A percentile compares a stretch with the other conserved stretches of the same genome.
Evolutionary conservation across 2,113 vertebrate species (phyloP).

Genomic region (Gobiocypris rarus): DNA sequence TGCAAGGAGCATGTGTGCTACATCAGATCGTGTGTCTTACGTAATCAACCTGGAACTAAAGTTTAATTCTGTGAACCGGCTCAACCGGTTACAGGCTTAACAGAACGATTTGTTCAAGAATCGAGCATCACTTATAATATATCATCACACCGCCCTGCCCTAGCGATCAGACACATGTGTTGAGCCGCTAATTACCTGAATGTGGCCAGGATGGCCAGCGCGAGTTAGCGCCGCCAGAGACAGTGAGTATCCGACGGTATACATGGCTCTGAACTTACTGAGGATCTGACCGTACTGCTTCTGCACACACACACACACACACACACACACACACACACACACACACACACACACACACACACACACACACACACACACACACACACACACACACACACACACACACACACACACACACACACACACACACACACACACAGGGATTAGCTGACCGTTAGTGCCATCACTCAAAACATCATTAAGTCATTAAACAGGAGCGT

Average conservation of each 20-base stretch:
- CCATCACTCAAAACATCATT: background rate
- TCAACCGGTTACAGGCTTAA: too few relatives aligned
- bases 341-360: constrained; percentile 4
- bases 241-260: constrained; percentile 90
- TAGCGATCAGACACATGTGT: background rate
- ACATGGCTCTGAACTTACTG: constrained; percentile 84
- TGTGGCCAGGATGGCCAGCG: constrained; percentile 84
- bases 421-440: background rate
- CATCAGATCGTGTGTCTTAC: too few relatives aligned
- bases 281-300: constrained; percentile 81
- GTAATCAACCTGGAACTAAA: too few relatives aligned
- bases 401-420: background rate
- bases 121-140: too few relatives aligned
- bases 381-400: background rate
- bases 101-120: too few relatives aligned
- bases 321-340: background rate
- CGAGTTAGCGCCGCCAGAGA: constrained; percentile 88
- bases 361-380: background rate
- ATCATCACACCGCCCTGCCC: too few relatives aligned
- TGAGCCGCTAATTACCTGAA: constrained; percentile 80
- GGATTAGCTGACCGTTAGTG: background rate
- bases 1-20: too few relatives aligned
- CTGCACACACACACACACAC: constrained; percentile 61
- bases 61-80: too few relatives aligned
- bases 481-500: background rate